Base-by-base conservation (phyloP, 2,797 vertebrate species). In the Urophycis tenuis region DNA sequence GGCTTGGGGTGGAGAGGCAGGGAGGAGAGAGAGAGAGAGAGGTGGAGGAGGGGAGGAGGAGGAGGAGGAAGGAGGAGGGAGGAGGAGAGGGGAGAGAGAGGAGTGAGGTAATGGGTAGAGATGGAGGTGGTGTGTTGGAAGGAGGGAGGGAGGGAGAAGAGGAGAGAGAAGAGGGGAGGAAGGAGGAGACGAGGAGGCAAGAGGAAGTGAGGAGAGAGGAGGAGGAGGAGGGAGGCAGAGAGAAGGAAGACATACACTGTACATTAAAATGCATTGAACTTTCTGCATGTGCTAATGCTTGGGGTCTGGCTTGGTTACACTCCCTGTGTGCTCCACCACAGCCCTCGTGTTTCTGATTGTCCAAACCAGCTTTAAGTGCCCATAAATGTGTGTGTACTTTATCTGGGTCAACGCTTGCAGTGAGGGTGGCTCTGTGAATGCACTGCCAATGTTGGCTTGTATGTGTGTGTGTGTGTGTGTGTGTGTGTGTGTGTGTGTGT, bases 1-100 rank as follows among this genome's bases (percentile, higher is more conserved):
- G 0, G 97, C 97, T 99, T 35, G 41, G 31, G 2, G 12, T 15
- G 14, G 39, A 19, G 41, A 10, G 6, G 31, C 30, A 53, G 34
- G 29, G 49, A 22, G 22, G 17, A 8, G n/a, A 25, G 25, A 74
- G n/a, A n/a, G n/a, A 17, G 17, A 12, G 32, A 31, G 45, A 12
- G 45, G 8, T 11, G 73, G 25, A 0, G 53, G n/a, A 29, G 32
- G 4, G 1, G 45, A n/a, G n/a, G n/a, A n/a, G n/a, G n/a, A n/a
- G n/a, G n/a, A n/a, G 14, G 12, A 32, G 73, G 25, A 14, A 41
- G 22, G 29, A 25, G 25, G 32, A 72, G 74, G 30, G 64, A 69
- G 29, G 25, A 31, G 29, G n/a, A n/a, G n/a, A 31, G 12, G 4
- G 12, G 29, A 9, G 30, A 69, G 67, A 10, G 31, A 6, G 67